Evolutionary conservation across 2,113 vertebrate genomes (phyloP).

Genomic region (Ictalurus punctatus): DNA sequence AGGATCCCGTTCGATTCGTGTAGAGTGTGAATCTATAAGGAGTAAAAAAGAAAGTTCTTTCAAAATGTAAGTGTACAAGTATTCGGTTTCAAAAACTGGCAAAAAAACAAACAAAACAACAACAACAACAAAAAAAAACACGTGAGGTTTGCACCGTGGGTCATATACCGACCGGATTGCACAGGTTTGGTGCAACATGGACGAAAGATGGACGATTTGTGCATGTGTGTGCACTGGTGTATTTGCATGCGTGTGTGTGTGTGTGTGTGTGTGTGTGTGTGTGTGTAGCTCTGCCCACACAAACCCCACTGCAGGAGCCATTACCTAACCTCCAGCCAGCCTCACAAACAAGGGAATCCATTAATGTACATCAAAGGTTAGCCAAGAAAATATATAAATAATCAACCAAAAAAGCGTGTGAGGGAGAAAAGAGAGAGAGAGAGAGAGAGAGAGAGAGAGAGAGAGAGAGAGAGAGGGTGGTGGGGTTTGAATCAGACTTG

Average conservation of each 20-base stretch:
- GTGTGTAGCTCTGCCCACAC: conserved; percentile 53
- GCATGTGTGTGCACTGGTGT: conserved; percentile 22
- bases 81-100: neutral
- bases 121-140: too few species aligned
- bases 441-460: neutral
- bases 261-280: conserved; percentile 30
- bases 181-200: conserved; percentile 4
- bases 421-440: neutral
- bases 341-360: conserved; percentile 62
- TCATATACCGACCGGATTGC: neutral
- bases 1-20: neutral
- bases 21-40: neutral
- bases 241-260: conserved; percentile 27
- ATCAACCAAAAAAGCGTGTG: conserved; percentile 47
- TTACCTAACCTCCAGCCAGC: conserved; percentile 60
- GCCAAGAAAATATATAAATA: conserved; percentile 57
- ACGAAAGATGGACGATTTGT: conserved; percentile 29
- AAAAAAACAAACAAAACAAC: neutral
- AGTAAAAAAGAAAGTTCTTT: neutral
- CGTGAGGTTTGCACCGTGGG: neutral
- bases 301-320: conserved; percentile 57
- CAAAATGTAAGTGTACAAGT: neutral
- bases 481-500: conserved; percentile 45
- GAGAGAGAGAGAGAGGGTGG: neutral
- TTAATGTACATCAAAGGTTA: conserved; percentile 64